Percentiles rank a stretch among this genome's conserved stretches.
Evolutionary conservation across 2,888 invertebrate species (phyloP).

Genomic region (Chymomyza amoena): DNA sequence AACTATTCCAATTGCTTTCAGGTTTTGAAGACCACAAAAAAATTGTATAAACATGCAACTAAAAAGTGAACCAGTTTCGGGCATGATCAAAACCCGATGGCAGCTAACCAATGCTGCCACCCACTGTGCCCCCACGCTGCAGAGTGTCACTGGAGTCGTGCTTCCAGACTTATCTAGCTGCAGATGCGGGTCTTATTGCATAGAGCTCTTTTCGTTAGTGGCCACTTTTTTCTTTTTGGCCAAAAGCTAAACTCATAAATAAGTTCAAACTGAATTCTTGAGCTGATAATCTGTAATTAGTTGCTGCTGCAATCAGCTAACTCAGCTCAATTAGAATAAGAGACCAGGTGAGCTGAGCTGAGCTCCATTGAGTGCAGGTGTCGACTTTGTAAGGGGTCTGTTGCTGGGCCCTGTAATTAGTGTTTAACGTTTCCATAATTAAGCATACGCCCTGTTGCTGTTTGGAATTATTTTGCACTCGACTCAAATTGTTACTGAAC

Average conservation of each 20-base stretch:
- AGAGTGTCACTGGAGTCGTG: neutral
- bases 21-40: neutral
- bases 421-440: constrained; percentile 62
- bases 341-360: neutral
- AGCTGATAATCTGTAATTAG: constrained; percentile 55
- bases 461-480: constrained; percentile 9
- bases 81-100: neutral
- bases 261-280: constrained; percentile 54
- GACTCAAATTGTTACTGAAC: neutral
- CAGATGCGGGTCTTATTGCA: neutral
- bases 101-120: neutral
- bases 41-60: constrained; percentile 31
- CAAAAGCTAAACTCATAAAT: constrained; percentile 28
- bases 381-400: constrained; percentile 16
- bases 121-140: neutral
- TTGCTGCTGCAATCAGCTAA: constrained; percentile 39
- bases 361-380: neutral
- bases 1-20: constrained; percentile 21
- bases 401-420: constrained; percentile 48
- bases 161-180: neutral
- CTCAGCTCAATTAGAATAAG: neutral
- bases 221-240: neutral
- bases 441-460: constrained; percentile 66
- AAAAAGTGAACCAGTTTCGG: constrained; percentile 42
- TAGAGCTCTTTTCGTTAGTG: neutral